Percentiles rank a stretch among this genome's conserved stretches.
Evolutionary conservation across 2,797 vertebrate species (phyloP).

Genomic region (Chanos chanos): DNA sequence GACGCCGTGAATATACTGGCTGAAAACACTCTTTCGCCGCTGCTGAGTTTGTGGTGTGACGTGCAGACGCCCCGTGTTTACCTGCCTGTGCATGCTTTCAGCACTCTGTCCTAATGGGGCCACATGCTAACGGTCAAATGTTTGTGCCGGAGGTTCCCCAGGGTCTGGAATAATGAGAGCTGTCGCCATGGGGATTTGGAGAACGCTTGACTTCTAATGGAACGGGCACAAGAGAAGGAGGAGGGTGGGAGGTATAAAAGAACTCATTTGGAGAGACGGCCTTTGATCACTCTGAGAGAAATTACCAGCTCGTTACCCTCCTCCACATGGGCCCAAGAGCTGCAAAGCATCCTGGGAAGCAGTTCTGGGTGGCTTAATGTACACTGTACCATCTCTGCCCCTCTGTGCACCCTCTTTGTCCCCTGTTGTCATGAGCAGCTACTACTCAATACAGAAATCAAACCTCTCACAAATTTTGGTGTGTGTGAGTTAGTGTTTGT

Average conservation of each 20-base stretch:
- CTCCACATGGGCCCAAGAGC: slow-evolving; percentile 45
- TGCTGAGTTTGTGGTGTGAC: too few species aligned
- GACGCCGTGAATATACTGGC: too few species aligned
- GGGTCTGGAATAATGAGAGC: slow-evolving; percentile 55
- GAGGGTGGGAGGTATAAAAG: slow-evolving; percentile 28
- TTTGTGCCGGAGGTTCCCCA: slow-evolving; percentile 40
- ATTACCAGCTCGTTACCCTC: slow-evolving; percentile 60
- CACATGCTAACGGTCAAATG: slow-evolving; percentile 24
- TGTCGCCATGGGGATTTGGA: slow-evolving; percentile 46
- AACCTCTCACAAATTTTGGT: too few species aligned
- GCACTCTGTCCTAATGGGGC: neutral
- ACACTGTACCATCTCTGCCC: slow-evolving; percentile 39
- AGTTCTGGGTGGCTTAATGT: slow-evolving; percentile 38
- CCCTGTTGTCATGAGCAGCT: too few species aligned
- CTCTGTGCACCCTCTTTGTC: too few species aligned
- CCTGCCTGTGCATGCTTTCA: too few species aligned
- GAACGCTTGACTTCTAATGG: slow-evolving; percentile 47
- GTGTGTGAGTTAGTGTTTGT: too few species aligned
- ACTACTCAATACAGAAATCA: too few species aligned
- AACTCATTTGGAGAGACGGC: slow-evolving; percentile 38
- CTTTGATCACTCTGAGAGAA: slow-evolving; percentile 69
- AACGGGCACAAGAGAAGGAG: slow-evolving; percentile 33
- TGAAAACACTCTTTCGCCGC: too few species aligned
- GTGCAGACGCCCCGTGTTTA: too few species aligned
- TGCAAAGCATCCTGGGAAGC: slow-evolving; percentile 49